Conservation (phyloP, 1,140 invertebrate species). For the Pseudomyrmex dendroicus region DNA sequence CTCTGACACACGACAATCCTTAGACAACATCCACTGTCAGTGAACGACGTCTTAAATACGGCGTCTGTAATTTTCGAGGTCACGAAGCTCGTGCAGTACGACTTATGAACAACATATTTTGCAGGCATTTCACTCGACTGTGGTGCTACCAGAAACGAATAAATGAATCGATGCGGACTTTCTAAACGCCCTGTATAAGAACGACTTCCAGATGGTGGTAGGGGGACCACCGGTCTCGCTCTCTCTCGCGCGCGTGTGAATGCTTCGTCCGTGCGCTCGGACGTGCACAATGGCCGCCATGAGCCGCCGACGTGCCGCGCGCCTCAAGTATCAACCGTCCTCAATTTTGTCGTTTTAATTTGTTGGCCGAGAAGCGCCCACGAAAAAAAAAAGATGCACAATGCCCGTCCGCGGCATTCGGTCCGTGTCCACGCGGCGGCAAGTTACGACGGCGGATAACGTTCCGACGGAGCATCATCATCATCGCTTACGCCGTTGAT, state of each 20-base stretch:
- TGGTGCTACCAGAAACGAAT: neutral
- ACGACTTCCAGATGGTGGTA: conserved; percentile 28
- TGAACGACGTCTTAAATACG: no score
- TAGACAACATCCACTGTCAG: neutral
- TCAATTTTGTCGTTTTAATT: conserved; percentile 74
- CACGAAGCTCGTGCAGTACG: neutral
- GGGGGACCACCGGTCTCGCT: conserved; percentile 33
- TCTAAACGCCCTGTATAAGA: conserved; percentile 55
- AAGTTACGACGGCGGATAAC: conserved; percentile 4
- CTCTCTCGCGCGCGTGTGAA: neutral
- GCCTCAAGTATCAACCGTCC: conserved; percentile 74
- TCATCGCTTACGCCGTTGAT: conserved; percentile 12
- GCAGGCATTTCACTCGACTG: neutral
- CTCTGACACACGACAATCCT: neutral
- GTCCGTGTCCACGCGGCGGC: conserved; percentile 49
- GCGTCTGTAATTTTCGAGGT: neutral
- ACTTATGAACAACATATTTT: neutral
- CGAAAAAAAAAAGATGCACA: conserved; percentile 68
- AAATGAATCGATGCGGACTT: conserved; percentile 26
- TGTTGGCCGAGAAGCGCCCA: conserved; percentile 58
- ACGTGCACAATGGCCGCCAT: conserved; percentile 77
- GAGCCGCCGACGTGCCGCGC: conserved; percentile 71
- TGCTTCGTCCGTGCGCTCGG: conserved; percentile 55
- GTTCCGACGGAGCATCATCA: conserved; percentile 36
- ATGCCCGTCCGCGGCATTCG: conserved; percentile 62